Conservation (phyloP, 2,113 vertebrate genomes). For the Columba livia region DNA sequence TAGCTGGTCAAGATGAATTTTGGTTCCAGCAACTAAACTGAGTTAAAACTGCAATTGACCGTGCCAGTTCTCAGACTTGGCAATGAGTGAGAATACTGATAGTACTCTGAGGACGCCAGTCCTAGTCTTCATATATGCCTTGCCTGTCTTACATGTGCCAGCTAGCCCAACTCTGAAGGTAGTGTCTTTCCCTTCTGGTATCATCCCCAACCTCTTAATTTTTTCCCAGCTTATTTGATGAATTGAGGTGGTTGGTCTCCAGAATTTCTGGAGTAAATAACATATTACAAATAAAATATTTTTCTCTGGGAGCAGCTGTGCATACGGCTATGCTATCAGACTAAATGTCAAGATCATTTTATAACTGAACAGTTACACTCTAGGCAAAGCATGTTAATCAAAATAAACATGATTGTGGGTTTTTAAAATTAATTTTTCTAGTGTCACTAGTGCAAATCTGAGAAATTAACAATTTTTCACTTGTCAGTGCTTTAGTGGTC, state of each 20-base stretch:
- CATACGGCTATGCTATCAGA: not conserved
- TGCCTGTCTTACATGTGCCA: not conserved
- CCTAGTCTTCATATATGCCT: accelerated
- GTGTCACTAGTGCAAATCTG: not conserved
- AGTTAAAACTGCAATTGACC: not conserved
- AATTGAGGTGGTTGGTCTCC: not conserved
- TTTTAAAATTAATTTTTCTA: not conserved
- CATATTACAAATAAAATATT: not conserved
- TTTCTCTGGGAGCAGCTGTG: not conserved
- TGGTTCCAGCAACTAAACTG: not conserved
- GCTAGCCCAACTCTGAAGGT: not conserved
- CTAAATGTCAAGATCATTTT: not conserved
- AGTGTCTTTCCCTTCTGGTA: not conserved
- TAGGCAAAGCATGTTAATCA: not conserved
- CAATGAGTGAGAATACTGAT: not conserved
- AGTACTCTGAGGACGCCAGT: not conserved
- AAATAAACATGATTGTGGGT: not conserved
- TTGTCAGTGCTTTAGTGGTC: not conserved
- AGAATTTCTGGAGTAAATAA: not conserved
- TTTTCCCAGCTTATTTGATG: not conserved
- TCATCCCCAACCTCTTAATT: not conserved
- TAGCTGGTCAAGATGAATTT: not conserved
- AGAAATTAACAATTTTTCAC: not conserved
- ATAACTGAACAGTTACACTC: not conserved
- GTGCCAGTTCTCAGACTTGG: not conserved